phyloP scores from a whole-genome alignment of 2,797 vertebrate genomes.

The Rousettus madagascariensis region DNA sequence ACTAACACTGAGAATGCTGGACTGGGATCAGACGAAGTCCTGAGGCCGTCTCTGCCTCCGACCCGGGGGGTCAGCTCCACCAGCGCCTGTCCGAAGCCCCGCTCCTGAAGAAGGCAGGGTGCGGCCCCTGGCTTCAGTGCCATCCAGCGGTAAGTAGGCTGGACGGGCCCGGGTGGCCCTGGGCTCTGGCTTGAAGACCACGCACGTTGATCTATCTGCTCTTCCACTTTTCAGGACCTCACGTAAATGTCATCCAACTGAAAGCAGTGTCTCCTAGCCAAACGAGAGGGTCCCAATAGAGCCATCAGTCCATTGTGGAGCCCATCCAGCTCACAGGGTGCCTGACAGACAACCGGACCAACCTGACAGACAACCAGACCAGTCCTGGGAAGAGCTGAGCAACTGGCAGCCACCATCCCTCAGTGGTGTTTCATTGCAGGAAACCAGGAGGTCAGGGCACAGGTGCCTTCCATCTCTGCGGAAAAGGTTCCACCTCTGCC shows the following conservation, averaged over 20 bases:
- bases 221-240: not conserved
- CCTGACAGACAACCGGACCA: not conserved
- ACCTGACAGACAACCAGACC: not conserved
- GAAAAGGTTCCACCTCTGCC: not conserved
- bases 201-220: too few relatives aligned
- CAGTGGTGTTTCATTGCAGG: fast-evolving
- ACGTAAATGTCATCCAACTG: not conserved
- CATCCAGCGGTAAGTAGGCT: conserved; percentile 1
- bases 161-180: fast-evolving
- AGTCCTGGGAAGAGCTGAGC: too few relatives aligned
- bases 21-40: not conserved
- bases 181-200: not conserved
- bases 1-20: not conserved
- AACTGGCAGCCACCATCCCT: not conserved
- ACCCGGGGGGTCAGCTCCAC: not conserved
- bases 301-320: fast-evolving
- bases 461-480: not conserved
- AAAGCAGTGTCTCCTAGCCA: not conserved
- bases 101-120: fast-evolving
- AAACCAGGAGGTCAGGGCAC: not conserved
- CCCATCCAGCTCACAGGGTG: not conserved
- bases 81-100: not conserved
- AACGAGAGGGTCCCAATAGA: not conserved
- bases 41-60: not conserved
- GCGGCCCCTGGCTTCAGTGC: not conserved